phyloP scores from a whole-genome alignment of 2,797 vertebrate species.

The Acestrorhynchus altus region DNA sequence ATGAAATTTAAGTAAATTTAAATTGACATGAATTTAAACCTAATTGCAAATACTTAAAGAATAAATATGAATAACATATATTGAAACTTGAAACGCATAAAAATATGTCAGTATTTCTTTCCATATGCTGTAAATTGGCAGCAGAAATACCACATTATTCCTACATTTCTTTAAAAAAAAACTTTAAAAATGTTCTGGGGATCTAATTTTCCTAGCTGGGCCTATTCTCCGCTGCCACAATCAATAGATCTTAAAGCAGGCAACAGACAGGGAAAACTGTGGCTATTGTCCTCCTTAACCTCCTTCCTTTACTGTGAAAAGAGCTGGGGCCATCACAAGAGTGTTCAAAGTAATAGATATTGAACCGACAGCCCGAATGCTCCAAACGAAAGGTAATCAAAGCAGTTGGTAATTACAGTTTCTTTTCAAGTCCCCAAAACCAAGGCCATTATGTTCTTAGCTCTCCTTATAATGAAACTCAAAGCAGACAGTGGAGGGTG shows the following conservation, averaged over 20 bases:
- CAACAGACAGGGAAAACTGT: constrained; percentile 41
- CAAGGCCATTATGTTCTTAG: constrained; percentile 68
- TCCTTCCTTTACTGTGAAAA: constrained; percentile 56
- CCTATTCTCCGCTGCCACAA: constrained; percentile 18
- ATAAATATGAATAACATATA: too few relatives aligned
- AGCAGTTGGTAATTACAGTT: constrained; percentile 76
- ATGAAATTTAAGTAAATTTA: too few relatives aligned
- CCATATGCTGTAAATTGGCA: too few relatives aligned
- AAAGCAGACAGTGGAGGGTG: constrained; percentile 62
- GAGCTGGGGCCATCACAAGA: constrained; percentile 68
- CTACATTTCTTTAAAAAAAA: constrained; percentile 18
- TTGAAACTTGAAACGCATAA: too few relatives aligned
- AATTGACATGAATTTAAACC: too few relatives aligned
- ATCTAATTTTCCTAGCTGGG: constrained; percentile 17
- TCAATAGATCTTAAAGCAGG: constrained; percentile 51
- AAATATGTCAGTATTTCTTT: too few relatives aligned
- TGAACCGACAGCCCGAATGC: constrained; percentile 66
- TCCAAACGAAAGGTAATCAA: constrained; percentile 76
- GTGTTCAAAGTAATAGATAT: constrained; percentile 78
- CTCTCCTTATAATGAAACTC: constrained; percentile 74
- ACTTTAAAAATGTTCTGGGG: constrained; percentile 7
- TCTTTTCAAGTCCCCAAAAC: constrained; percentile 67
- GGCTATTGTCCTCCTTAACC: constrained; percentile 58
- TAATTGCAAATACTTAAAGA: too few relatives aligned
- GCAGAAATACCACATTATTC: neutral